These are phyloP conservation scores for Morphnarchus princeps DNA, from an alignment of 2,113 vertebrate species.

Conservation along the genomic window DNA sequence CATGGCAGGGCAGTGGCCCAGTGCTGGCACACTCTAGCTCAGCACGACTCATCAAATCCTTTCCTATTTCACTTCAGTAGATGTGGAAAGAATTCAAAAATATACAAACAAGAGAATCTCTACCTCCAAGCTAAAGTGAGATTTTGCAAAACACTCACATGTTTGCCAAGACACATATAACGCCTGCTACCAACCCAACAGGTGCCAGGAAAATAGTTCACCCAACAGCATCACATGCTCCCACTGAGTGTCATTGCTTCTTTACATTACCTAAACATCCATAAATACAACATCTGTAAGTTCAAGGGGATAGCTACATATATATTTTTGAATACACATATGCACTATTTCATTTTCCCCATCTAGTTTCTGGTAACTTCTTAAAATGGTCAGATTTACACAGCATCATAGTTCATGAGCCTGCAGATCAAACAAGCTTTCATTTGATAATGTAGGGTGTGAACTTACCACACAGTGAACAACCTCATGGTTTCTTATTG, in stretches of 20 bases:
- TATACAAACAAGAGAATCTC: neutral
- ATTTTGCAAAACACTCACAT: neutral
- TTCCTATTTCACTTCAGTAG: neutral
- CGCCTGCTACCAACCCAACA: neutral
- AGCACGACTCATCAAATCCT: neutral
- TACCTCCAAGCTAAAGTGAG: neutral
- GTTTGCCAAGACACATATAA: neutral
- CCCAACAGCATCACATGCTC: neutral
- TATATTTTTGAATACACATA: neutral
- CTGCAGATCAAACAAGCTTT: neutral
- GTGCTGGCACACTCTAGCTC: neutral
- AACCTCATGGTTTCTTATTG: neutral
- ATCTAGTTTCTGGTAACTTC: neutral
- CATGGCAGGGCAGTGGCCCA: rapidly evolving
- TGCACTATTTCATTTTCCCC: neutral
- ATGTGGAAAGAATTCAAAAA: neutral
- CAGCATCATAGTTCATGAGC: neutral
- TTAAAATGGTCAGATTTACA: neutral
- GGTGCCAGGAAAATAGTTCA: neutral
- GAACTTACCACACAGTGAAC: neutral
- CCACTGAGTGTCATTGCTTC: neutral
- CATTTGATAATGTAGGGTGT: neutral
- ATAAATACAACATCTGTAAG: neutral
- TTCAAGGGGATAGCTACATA: neutral
- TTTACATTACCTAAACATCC: neutral